A percentile compares a stretch with the other conserved stretches of the same genome.
Evolutionary conservation across 2,797 vertebrate genomes (phyloP).

Genomic region (Mastacembelus armatus): DNA sequence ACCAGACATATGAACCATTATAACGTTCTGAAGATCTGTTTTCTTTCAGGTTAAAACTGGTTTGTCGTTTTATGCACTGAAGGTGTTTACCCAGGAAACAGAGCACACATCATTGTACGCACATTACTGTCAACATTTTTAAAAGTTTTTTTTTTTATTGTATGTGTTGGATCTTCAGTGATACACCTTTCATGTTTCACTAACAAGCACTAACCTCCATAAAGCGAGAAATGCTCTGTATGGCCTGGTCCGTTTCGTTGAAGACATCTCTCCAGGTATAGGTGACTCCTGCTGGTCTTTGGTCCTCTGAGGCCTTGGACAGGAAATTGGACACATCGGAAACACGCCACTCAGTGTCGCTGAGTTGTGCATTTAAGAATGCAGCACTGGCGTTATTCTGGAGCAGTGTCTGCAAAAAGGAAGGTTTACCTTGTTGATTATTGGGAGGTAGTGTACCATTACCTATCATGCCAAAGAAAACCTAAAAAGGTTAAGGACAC

Average conservation of each 20-base stretch:
- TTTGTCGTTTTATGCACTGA: not conserved
- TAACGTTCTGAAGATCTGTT: not conserved
- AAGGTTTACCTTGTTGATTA: slow-evolving; percentile 16
- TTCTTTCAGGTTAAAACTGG: not conserved
- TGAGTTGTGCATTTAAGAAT: slow-evolving; percentile 86
- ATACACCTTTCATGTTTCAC: not conserved
- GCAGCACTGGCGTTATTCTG: slow-evolving; percentile 86
- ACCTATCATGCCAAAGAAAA: too few species aligned
- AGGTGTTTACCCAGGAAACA: not conserved
- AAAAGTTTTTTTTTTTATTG: not conserved
- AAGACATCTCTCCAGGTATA: slow-evolving; percentile 94
- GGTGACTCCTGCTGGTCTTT: slow-evolving; percentile 67
- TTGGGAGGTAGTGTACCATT: too few species aligned
- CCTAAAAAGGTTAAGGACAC: too few species aligned
- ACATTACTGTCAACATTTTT: not conserved
- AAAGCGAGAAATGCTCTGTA: slow-evolving; percentile 93
- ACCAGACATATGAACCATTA: not conserved
- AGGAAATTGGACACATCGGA: slow-evolving; percentile 89
- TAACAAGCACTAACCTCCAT: slow-evolving; percentile 90
- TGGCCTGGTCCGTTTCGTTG: slow-evolving; percentile 92
- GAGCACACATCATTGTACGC: too few species aligned
- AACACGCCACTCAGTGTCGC: slow-evolving; percentile 86
- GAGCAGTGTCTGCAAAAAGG: slow-evolving; percentile 86
- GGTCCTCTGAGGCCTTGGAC: slow-evolving; percentile 86
- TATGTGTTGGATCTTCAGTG: not conserved